A percentile compares a stretch with the other conserved stretches of the same genome.
These are phyloP conservation scores for Amphipyra tragopoginis DNA, from an alignment of 2,888 invertebrate species.

Conservation along the genomic window DNA sequence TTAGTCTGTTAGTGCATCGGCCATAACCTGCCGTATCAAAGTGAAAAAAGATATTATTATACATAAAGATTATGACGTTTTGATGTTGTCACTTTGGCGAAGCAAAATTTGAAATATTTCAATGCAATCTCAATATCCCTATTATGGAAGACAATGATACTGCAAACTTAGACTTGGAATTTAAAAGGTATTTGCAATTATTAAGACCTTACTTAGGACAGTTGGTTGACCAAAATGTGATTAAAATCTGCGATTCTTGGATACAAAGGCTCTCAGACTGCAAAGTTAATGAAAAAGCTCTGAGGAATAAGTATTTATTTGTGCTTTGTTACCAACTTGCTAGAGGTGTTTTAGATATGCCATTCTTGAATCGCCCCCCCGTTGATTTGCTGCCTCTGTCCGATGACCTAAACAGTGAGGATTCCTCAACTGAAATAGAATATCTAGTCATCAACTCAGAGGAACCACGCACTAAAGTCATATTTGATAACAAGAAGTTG, in stretches of 20 bases:
- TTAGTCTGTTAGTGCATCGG: no score
- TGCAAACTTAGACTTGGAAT: conserved; percentile 76
- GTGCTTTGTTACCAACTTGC: conserved; percentile 80
- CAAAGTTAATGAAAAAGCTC: conserved; percentile 71
- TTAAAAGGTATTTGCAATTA: conserved; percentile 80
- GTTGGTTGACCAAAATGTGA: conserved; percentile 71
- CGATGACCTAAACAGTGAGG: conserved; percentile 70
- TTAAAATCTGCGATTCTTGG: conserved; percentile 80
- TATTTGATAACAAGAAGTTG: conserved; percentile 64
- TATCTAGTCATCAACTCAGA: conserved; percentile 70
- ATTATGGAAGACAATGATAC: conserved; percentile 73
- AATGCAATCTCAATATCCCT: conserved; percentile 3
- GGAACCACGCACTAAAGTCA: conserved; percentile 64
- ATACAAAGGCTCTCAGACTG: conserved; percentile 77
- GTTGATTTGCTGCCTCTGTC: conserved; percentile 64
- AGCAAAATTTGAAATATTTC: conserved; percentile 25
- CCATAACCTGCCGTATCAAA: no score
- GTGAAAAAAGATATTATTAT: neutral
- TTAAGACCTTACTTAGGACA: conserved; percentile 77
- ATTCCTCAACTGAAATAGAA: conserved; percentile 74
- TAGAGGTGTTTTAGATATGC: conserved; percentile 75
- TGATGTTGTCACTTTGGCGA: conserved; percentile 36
- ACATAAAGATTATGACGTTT: conserved; percentile 11
- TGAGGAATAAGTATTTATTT: conserved; percentile 81
- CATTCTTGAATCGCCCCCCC: conserved; percentile 75